A percentile compares a stretch with the other conserved stretches of the same genome.
phyloP scores from a whole-genome alignment of 2,888 invertebrate genomes.

The Biston betularia region DNA sequence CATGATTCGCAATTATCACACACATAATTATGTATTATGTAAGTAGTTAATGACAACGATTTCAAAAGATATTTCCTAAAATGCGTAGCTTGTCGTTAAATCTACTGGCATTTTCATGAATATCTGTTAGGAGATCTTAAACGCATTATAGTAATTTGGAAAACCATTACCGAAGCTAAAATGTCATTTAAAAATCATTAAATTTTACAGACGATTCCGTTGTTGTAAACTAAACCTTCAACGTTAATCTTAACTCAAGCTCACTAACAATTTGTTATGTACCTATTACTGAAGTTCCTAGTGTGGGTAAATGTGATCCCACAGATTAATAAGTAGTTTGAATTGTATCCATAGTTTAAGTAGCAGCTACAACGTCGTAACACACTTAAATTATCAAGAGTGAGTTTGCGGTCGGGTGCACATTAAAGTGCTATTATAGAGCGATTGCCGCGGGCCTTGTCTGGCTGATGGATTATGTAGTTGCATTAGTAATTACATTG shows the following conservation, averaged over 20 bases:
- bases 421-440: conserved; percentile 66
- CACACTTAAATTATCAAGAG: conserved; percentile 75
- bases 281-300: conserved; percentile 68
- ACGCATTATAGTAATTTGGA: conserved; percentile 34
- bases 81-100: conserved; percentile 10
- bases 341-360: conserved; percentile 20
- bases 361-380: conserved; percentile 49
- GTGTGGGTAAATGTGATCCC: conserved; percentile 17
- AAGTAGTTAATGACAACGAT: background rate
- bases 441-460: conserved; percentile 42
- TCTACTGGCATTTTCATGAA: conserved; percentile 44
- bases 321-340: conserved; percentile 22
- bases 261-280: conserved; percentile 75
- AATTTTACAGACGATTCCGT: conserved; percentile 41
- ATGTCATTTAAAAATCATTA: conserved; percentile 39
- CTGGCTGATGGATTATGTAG: conserved; percentile 44
- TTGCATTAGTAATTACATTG: conserved; percentile 43
- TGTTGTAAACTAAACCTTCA: conserved; percentile 54
- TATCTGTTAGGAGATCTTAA: conserved; percentile 31
- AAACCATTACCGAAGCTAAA: conserved; percentile 32
- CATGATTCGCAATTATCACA: too few relatives aligned
- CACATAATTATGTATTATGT: too few relatives aligned
- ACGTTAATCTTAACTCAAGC: conserved; percentile 61
- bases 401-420: conserved; percentile 65
- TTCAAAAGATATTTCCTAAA: background rate